Base-by-base conservation (phyloP, 2,888 invertebrate genomes). In the Eupithecia subfuscata region DNA sequence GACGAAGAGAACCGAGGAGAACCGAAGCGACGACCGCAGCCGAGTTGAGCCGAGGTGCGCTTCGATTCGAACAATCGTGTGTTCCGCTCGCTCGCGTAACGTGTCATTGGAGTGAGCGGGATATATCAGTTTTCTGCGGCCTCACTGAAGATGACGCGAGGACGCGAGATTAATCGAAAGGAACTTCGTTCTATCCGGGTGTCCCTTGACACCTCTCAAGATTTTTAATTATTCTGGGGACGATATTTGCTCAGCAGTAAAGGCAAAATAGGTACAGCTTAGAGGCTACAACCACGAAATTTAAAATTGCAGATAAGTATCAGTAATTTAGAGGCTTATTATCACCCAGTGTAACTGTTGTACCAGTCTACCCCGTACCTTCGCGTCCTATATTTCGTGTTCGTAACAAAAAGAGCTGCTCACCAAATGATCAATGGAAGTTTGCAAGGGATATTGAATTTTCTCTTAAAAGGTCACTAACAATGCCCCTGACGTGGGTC, bases 401-500 rank as follows among this genome's bases (percentile, higher is more conserved):
- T 45, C 37, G 71, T 78, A 84, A 87, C 84, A 87, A 88, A 84
- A 88, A 85, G 81, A 85, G 79, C 74, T 80, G 81, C 80, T 79
- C 74, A 75, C 81, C 76, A 85, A 87, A 88, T 85, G 87, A 87
- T 86, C 88, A 87, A 85, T 88, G 83, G 80, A 84, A 86, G 85
- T 89, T 87, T 86, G 82, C 79, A 76, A 78, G 82, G 83, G 82
- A 85, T 90, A 90, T 90, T 88, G 88, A 88, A 88, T 90, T 89
- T 88, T 84, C 85, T 83, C 84, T 81, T 84, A 85, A 86, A 86
- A 86, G 84, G 81, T 82, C 82, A 79, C 84, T 84, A 87, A 91
- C 88, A 91, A 91, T 87, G 87, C 84, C 81, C 83, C 83, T 90
- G 90, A 90, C 86, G 82, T 86, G 87, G 87, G 86, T 87, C 84